Evolutionary conservation across 1,140 invertebrate species (phyloP).

Genomic region (Drosophila novamexicana): DNA sequence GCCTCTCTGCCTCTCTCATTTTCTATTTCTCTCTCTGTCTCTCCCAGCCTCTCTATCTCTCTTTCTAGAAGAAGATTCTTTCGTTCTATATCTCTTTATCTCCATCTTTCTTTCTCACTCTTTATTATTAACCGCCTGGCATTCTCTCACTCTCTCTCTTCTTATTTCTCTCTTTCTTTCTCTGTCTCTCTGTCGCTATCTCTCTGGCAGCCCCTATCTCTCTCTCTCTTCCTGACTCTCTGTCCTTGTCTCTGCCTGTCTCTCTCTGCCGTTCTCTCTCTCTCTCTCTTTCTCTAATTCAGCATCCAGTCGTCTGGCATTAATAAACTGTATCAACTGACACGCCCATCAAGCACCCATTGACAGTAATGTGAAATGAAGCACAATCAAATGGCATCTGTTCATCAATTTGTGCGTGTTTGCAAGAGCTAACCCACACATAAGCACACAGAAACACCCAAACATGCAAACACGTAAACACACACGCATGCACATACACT

Average conservation of each 20-base stretch:
- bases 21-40: too few relatives aligned
- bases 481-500: neutral
- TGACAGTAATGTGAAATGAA: constrained; percentile 65
- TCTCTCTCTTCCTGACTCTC: neutral
- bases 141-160: too few relatives aligned
- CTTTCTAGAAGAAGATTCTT: too few relatives aligned
- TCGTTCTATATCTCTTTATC: too few relatives aligned
- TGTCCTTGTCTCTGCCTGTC: neutral
- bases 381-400: constrained; percentile 63
- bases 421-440: constrained; percentile 19
- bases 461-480: constrained; percentile 11
- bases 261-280: neutral
- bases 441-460: constrained; percentile 44
- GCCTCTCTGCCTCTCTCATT: too few relatives aligned
- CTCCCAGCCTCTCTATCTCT: too few relatives aligned
- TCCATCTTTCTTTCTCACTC: too few relatives aligned
- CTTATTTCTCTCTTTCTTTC: too few relatives aligned
- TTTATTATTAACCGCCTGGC: too few relatives aligned
- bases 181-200: neutral
- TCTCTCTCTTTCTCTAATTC: neutral
- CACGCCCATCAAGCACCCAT: constrained; percentile 41
- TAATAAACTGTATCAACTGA: constrained; percentile 71
- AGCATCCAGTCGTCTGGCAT: constrained; percentile 62
- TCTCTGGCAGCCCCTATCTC: neutral
- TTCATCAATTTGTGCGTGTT: constrained; percentile 32